Conservation (phyloP, 2,888 invertebrate species). For the Asteroscopus sphinx region DNA sequence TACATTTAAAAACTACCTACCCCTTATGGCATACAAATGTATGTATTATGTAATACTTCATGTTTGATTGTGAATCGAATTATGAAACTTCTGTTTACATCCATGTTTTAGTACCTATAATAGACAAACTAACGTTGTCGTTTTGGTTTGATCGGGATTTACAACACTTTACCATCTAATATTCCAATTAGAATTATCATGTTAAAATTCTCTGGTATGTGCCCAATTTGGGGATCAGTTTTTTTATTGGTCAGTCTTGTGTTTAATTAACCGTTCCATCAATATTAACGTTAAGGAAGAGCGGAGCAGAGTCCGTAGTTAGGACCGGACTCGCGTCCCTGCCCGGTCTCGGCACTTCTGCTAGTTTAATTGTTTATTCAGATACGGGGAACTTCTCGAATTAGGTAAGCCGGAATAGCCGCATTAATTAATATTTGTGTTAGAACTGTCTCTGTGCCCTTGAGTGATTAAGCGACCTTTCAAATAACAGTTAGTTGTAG, state of each 20-base stretch:
- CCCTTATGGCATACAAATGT: slow-evolving; percentile 49
- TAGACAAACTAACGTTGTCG: slow-evolving; percentile 15
- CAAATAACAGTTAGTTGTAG: slow-evolving; percentile 82
- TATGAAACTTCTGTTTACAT: slow-evolving; percentile 31
- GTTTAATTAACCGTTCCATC: slow-evolving; percentile 50
- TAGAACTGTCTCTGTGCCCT: slow-evolving; percentile 85
- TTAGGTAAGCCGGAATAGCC: slow-evolving; percentile 85
- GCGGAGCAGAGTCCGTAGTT: slow-evolving; percentile 30
- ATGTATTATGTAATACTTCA: slow-evolving; percentile 40
- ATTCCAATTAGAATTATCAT: slow-evolving; percentile 40
- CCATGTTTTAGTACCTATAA: slow-evolving; percentile 38
- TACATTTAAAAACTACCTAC: slow-evolving; percentile 30
- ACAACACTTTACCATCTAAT: slow-evolving; percentile 14
- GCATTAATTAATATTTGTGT: slow-evolving; percentile 89
- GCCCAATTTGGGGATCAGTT: slow-evolving; percentile 14
- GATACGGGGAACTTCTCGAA: slow-evolving; percentile 85
- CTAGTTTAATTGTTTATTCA: slow-evolving; percentile 86
- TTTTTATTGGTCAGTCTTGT: slow-evolving; percentile 21
- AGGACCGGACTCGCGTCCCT: slow-evolving; percentile 51
- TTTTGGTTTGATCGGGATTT: neutral
- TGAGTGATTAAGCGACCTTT: slow-evolving; percentile 86
- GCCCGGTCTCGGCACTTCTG: slow-evolving; percentile 67
- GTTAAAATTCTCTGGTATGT: slow-evolving; percentile 22
- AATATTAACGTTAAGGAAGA: slow-evolving; percentile 48
- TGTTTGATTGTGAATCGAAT: slow-evolving; percentile 17